Evolutionary conservation across 1,140 invertebrate genomes (phyloP).

Genomic region (Euwallacea fornicatus): DNA sequence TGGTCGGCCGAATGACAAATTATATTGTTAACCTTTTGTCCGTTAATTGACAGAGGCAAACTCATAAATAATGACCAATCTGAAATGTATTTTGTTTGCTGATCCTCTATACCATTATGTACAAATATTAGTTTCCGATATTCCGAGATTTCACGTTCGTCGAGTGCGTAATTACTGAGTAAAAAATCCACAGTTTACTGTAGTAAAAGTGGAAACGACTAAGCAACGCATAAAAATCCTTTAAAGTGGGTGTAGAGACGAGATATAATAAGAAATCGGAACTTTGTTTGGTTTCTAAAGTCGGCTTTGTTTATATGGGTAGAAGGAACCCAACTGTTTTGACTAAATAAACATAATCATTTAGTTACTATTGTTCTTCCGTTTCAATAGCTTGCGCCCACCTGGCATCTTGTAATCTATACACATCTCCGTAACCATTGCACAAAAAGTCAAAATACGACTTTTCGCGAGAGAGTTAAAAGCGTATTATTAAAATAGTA

Average conservation of each 20-base stretch:
- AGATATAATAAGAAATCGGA: slow-evolving; percentile 38
- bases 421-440: slow-evolving; percentile 1
- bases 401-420: slow-evolving; percentile 39
- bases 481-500: too few species aligned
- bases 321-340: slow-evolving; percentile 43
- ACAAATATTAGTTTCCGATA: too few species aligned
- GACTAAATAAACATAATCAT: slow-evolving; percentile 42
- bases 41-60: slow-evolving; percentile 36
- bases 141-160: too few species aligned
- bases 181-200: too few species aligned
- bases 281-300: slow-evolving; percentile 42
- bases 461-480: too few species aligned
- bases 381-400: slow-evolving; percentile 42
- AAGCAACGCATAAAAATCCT: slow-evolving; percentile 23
- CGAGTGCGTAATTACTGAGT: too few species aligned
- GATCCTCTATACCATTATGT: neutral
- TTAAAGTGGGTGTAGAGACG: slow-evolving; percentile 36
- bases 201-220: neutral
- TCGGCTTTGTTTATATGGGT: slow-evolving; percentile 42
- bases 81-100: slow-evolving; percentile 34
- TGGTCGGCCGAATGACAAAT: slow-evolving; percentile 29
- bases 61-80: slow-evolving; percentile 33
- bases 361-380: slow-evolving; percentile 43
- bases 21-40: slow-evolving; percentile 35
- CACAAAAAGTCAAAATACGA: too few species aligned